A percentile compares a stretch with the other conserved stretches of the same genome.
Conservation (phyloP, 2,113 vertebrate species). For the Myrmecophaga tridactyla region DNA sequence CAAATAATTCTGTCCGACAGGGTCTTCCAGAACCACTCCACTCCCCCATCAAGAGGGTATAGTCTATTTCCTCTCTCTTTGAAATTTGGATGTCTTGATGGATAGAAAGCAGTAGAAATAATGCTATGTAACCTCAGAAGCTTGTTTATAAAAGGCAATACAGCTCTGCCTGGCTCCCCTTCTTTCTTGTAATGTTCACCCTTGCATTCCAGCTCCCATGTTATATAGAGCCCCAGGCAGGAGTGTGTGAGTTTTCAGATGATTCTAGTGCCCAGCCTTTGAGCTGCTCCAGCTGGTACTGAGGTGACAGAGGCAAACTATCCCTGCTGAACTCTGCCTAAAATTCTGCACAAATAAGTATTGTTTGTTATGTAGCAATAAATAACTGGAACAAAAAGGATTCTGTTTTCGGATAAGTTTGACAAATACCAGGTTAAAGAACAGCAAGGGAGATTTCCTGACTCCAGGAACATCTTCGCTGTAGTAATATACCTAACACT, state of each 20-base stretch:
- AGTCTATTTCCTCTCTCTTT: background rate
- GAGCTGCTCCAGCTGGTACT: background rate
- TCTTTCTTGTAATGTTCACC: background rate
- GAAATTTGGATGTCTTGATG: background rate
- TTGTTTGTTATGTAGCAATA: background rate
- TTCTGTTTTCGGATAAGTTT: background rate
- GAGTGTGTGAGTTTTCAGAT: background rate
- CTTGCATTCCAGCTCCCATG: background rate
- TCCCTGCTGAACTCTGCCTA: background rate
- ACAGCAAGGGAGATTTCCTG: background rate
- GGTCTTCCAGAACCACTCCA: background rate
- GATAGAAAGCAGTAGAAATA: background rate
- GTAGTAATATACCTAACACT: background rate
- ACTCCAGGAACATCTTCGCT: background rate
- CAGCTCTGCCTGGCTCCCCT: background rate
- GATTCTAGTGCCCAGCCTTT: background rate
- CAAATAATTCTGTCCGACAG: background rate
- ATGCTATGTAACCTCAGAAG: background rate
- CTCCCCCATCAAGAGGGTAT: background rate
- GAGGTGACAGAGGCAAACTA: background rate
- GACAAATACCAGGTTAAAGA: background rate
- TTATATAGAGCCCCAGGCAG: background rate
- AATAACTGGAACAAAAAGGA: background rate
- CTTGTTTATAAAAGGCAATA: background rate
- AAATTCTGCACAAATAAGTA: background rate